Evolutionary conservation across 2,888 invertebrate genomes (phyloP), one percentile per base, ranked within the genome.

Genomic region (Desoria tigrina): DNA sequence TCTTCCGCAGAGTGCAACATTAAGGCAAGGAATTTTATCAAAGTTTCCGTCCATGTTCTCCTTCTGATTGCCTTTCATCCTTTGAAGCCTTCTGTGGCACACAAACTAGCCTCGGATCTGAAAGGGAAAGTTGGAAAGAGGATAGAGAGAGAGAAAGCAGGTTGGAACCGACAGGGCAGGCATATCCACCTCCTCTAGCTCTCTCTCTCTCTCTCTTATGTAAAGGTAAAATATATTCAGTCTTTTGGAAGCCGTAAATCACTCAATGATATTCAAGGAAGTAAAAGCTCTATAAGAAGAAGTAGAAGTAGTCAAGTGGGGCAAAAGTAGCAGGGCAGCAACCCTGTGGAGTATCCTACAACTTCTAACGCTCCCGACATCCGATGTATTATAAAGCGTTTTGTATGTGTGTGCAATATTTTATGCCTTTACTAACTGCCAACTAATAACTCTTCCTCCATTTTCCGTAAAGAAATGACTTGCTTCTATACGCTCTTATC

Each of bases 261-360:
- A 58, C 42, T 24, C 39, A 58, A 58, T 28, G 58, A 58, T 58
- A 58, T 58, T 58, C 58, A 58, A 49, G 37, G 32, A 58, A 58
- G 58, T 26, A 57, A 39, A 21, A 57, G 57, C 57, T 37, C 6
- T 16, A n/a, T n/a, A n/a, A n/a, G n/a, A n/a, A n/a, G n/a, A n/a
- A n/a, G n/a, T 3, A 45, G 45, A 9, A 45, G 6, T 45, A 45
- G 51, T 51, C 24, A 51, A 51, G 51, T 11, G 26, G 14, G 16
- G 14, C 26, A 21, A 21, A 49, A 51, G 23, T 23, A 51, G 6
- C 11, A 24, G 51, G 24, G 26, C 7, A 7, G n/a, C n/a, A 45
- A 3, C 26, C 51, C 51, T 51, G 51, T 16, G 26, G 51, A 51
- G 26, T 26, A 16, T 24, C 4, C 51, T 21, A 11, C 51, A 23